Evolutionary conservation across 2,888 invertebrate genomes (phyloP).

Genomic region (Pyrgus malvae): DNA sequence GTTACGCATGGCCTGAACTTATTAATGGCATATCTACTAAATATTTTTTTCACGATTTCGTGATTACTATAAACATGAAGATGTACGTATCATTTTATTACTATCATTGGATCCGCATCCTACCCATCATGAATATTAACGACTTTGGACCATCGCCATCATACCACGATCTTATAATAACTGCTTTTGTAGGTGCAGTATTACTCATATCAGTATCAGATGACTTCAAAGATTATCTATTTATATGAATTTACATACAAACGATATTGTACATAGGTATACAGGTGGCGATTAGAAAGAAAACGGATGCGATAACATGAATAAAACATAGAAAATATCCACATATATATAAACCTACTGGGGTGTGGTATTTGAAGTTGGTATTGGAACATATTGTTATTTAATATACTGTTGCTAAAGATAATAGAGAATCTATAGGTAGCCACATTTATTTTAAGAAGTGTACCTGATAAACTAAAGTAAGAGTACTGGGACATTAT

Average conservation of each 20-base stretch:
- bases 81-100: background rate
- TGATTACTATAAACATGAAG: background rate
- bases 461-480: too few species aligned
- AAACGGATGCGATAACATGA: background rate
- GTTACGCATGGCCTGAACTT: background rate
- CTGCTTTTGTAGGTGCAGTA: background rate
- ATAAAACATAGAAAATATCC: too few species aligned
- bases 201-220: constrained; percentile 13
- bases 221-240: background rate
- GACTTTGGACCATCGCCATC: constrained; percentile 3
- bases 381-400: too few species aligned
- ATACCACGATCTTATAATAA: background rate
- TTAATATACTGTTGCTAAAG: too few species aligned
- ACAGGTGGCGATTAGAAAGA: background rate
- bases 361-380: too few species aligned
- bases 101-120: background rate
- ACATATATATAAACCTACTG: too few species aligned
- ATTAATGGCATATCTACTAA: background rate
- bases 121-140: constrained; percentile 8
- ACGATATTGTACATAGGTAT: background rate
- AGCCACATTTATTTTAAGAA: too few species aligned
- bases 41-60: background rate
- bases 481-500: too few species aligned
- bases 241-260: background rate
- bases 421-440: too few species aligned